phyloP scores from a whole-genome alignment of 1,140 invertebrate genomes.

The Zelostemma sp. region DNA sequence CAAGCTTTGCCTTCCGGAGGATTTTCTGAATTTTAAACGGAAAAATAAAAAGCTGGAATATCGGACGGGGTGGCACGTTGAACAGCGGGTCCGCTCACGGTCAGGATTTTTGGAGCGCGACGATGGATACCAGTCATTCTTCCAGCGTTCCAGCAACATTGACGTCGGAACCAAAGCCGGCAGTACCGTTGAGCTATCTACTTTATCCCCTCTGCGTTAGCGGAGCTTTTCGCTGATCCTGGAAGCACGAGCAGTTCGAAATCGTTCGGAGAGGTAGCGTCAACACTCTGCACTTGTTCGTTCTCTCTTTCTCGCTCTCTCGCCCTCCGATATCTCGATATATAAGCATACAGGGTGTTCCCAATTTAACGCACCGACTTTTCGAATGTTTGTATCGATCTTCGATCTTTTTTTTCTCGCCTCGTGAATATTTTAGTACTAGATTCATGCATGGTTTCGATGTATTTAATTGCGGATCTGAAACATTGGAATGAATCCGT shows the following conservation, averaged over 20 bases:
- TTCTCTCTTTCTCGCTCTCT: constrained; percentile 38
- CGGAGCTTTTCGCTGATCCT: constrained; percentile 63
- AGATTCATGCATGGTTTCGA: too few species aligned
- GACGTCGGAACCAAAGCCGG: constrained; percentile 28
- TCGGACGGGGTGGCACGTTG: constrained; percentile 12
- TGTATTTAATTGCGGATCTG: too few species aligned
- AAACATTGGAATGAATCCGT: too few species aligned
- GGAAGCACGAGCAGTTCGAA: constrained; percentile 62
- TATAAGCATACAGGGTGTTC: constrained; percentile 30
- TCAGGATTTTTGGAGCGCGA: constrained; percentile 23
- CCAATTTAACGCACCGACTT: too few species aligned
- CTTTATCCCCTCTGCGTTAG: constrained; percentile 59
- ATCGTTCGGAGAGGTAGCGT: constrained; percentile 59
- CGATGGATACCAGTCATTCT: constrained; percentile 41
- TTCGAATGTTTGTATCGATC: too few species aligned
- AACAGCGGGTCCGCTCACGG: constrained; percentile 32
- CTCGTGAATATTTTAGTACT: too few species aligned
- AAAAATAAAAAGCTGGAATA: constrained; percentile 18
- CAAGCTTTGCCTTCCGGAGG: constrained; percentile 38
- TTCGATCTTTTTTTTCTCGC: too few species aligned
- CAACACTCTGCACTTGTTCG: constrained; percentile 51
- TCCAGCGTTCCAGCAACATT: constrained; percentile 23
- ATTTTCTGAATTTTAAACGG: constrained; percentile 34
- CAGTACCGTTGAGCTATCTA: constrained; percentile 41
- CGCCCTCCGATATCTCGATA: constrained; percentile 30